Percentiles rank a stretch among this genome's conserved stretches.
phyloP scores from a whole-genome alignment of 1,140 invertebrate species.

The Drosophila trapezifrons region DNA sequence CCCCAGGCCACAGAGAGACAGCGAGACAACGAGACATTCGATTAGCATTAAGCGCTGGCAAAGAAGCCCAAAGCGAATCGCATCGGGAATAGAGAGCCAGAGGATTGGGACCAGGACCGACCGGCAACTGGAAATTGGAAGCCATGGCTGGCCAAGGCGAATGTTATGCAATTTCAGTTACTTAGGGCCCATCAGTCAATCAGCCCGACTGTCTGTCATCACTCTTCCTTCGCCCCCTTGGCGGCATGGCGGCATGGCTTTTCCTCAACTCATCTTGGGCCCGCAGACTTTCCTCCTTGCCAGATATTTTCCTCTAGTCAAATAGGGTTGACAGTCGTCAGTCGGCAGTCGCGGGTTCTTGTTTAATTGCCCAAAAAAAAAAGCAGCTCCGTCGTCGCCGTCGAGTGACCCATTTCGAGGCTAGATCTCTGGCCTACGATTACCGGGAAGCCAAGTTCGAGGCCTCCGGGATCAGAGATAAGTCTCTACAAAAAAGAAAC shows the following conservation, averaged over 20 bases:
- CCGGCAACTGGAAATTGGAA: neutral
- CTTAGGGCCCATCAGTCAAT: conserved; percentile 80
- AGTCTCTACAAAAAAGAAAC: no score
- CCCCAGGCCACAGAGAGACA: conserved; percentile 8
- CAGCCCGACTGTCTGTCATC: conserved; percentile 71
- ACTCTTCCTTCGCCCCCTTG: conserved; percentile 36
- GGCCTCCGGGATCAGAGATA: conserved; percentile 5
- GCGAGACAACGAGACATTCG: conserved; percentile 58
- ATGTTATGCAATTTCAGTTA: conserved; percentile 80
- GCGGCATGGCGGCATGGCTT: neutral
- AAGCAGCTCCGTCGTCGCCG: neutral
- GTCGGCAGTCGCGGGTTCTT: neutral
- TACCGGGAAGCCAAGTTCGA: conserved; percentile 17
- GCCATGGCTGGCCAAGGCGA: neutral
- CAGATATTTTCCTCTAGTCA: conserved; percentile 10
- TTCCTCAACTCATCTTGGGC: conserved; percentile 1
- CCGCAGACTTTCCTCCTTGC: neutral
- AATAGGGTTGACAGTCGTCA: conserved; percentile 32
- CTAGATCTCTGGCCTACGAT: conserved; percentile 8
- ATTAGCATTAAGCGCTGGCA: conserved; percentile 74
- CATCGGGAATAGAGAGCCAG: conserved; percentile 20
- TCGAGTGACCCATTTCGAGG: conserved; percentile 32
- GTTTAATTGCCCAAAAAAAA: conserved; percentile 43
- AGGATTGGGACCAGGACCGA: conserved; percentile 7
- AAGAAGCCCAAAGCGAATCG: conserved; percentile 32